Percentiles rank a stretch among this genome's conserved stretches.
These are phyloP conservation scores for Anguilla megastoma DNA, from an alignment of 2,797 vertebrate genomes.

Conservation along the genomic window DNA sequence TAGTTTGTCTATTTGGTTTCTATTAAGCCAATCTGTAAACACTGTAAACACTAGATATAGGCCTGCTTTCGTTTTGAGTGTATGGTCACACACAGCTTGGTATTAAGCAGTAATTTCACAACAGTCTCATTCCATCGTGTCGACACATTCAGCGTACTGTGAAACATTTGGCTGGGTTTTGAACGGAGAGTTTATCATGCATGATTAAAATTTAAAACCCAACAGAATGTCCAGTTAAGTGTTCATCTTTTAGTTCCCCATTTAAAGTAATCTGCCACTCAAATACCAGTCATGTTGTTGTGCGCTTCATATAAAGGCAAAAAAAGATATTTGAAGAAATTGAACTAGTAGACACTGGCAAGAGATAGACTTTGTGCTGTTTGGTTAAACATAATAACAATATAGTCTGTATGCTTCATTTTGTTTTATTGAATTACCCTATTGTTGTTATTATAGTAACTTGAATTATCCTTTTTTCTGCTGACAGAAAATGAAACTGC, in stretches of 20 bases:
- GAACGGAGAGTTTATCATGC: not conserved
- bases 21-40: not conserved
- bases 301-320: too few relatives aligned
- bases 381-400: not conserved
- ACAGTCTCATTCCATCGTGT: not conserved
- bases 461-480: not conserved
- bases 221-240: not conserved
- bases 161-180: not conserved
- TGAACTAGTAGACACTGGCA: too few relatives aligned
- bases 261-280: not conserved
- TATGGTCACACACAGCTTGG: not conserved
- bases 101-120: not conserved
- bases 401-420: not conserved
- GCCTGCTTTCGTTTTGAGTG: not conserved
- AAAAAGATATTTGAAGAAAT: too few relatives aligned
- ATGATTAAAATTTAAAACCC: not conserved
- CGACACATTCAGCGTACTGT: not conserved
- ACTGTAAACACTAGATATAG: not conserved
- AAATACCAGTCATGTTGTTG: not conserved
- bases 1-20: not conserved
- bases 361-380: not conserved
- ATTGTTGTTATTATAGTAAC: not conserved
- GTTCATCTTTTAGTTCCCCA: not conserved
- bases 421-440: not conserved
- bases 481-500: slow-evolving; percentile 39